Percentiles rank a stretch among this genome's conserved stretches.
Conservation (phyloP, 2,888 invertebrate genomes). For the Luperina testacea region DNA sequence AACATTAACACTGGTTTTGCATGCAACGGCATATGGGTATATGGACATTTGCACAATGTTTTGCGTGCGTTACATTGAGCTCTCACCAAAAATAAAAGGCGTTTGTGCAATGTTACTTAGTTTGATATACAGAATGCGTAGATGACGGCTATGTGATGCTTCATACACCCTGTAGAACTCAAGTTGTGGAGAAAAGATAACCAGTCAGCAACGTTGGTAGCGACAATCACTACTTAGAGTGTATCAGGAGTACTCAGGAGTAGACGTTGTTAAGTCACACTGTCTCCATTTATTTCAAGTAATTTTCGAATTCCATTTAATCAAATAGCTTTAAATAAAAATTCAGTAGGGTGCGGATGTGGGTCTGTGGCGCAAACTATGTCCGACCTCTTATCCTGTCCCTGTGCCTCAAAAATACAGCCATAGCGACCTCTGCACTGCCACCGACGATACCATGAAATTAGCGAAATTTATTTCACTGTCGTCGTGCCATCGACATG, state of each 20-base stretch:
- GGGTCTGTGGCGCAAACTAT: not conserved
- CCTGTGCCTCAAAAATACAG: not conserved
- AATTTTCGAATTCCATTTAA: not conserved
- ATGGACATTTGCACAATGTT: not conserved
- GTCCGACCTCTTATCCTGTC: not conserved
- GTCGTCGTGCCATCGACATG: not conserved
- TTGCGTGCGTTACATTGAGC: not conserved
- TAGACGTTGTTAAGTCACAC: not conserved
- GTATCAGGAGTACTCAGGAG: not conserved
- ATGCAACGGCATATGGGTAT: too few relatives aligned
- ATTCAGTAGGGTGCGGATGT: not conserved
- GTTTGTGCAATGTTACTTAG: not conserved
- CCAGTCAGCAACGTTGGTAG: not conserved
- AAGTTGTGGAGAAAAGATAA: not conserved
- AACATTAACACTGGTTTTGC: too few relatives aligned
- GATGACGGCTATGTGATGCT: not conserved
- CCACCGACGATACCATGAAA: not conserved
- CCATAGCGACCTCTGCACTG: not conserved
- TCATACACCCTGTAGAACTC: not conserved
- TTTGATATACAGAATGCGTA: not conserved
- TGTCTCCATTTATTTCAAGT: not conserved
- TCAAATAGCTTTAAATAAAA: slow-evolving; percentile 8
- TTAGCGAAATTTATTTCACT: not conserved
- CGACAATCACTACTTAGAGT: not conserved
- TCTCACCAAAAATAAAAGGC: not conserved